phyloP scores from a whole-genome alignment of 2,888 invertebrate species.

The Philaethria dido region DNA sequence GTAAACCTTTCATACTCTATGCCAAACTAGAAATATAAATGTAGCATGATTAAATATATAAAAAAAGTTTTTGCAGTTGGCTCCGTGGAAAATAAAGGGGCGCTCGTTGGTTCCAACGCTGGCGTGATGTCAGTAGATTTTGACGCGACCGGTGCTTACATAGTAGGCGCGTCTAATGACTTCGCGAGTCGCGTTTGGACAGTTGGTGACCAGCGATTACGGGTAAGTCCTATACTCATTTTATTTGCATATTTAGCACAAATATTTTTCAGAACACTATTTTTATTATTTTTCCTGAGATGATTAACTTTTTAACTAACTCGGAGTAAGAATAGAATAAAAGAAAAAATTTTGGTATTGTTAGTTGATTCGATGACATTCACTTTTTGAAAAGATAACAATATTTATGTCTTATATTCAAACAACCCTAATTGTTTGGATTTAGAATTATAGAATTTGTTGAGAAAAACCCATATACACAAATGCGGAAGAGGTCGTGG shows the following conservation, averaged over 20 bases:
- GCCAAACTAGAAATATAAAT: not conserved
- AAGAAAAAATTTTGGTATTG: too few species aligned
- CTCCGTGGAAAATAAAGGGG: slow-evolving; percentile 88
- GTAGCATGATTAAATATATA: not conserved
- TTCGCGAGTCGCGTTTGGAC: slow-evolving; percentile 99
- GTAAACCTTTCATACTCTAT: not conserved
- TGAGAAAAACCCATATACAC: too few species aligned
- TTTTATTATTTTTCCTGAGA: not conserved
- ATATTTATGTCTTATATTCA: too few species aligned
- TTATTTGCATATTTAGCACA: not conserved
- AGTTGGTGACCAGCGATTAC: slow-evolving; percentile 93
- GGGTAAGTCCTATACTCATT: slow-evolving; percentile 85
- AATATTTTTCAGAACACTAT: too few species aligned
- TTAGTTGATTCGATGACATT: too few species aligned
- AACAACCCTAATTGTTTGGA: too few species aligned
- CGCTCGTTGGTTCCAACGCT: slow-evolving; percentile 96
- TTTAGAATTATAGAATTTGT: too few species aligned
- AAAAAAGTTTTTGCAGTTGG: slow-evolving; percentile 72
- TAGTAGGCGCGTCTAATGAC: slow-evolving; percentile 98
- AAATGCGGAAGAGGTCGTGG: too few species aligned
- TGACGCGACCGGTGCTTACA: slow-evolving; percentile 93
- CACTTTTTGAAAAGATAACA: too few species aligned
- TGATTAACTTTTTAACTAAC: too few species aligned
- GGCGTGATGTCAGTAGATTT: slow-evolving; percentile 98
- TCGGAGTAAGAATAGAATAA: too few species aligned